phyloP scores from a whole-genome alignment of 2,797 vertebrate genomes.

The Apogon hyalosoma region DNA sequence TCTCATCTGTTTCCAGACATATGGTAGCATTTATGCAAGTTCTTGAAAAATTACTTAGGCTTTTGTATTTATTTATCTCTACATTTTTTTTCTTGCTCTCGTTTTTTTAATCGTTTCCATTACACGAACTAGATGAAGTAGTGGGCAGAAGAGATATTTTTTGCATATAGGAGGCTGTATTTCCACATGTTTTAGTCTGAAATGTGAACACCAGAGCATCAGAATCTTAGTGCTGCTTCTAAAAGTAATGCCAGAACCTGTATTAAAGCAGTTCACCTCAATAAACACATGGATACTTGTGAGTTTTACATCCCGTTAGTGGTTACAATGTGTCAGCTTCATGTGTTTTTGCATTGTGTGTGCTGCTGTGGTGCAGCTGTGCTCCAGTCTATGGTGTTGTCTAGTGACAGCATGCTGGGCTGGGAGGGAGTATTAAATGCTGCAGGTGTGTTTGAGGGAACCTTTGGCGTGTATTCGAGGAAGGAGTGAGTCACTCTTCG shows the following conservation, averaged over 20 bases:
- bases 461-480: slow-evolving; percentile 75
- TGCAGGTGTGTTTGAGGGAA: slow-evolving; percentile 84
- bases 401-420: slow-evolving; percentile 67
- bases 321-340: slow-evolving; percentile 34
- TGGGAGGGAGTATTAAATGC: slow-evolving; percentile 69
- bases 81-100: slow-evolving; percentile 52
- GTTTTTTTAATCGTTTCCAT: slow-evolving; percentile 78
- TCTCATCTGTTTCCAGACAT: slow-evolving; percentile 80
- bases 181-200: slow-evolving; percentile 24
- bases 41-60: slow-evolving; percentile 74
- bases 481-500: slow-evolving; percentile 84
- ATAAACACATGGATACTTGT: slow-evolving; percentile 25
- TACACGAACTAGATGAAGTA: slow-evolving; percentile 57
- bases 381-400: slow-evolving; percentile 54
- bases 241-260: not conserved
- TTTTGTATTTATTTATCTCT: slow-evolving; percentile 77
- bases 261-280: not conserved
- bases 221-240: not conserved
- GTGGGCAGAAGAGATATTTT: slow-evolving; percentile 25
- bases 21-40: slow-evolving; percentile 78
- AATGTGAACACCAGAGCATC: not conserved
- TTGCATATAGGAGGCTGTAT: not conserved
- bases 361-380: slow-evolving; percentile 67
- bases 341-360: slow-evolving; percentile 51
- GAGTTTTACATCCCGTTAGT: slow-evolving; percentile 25